These are phyloP conservation scores for Betta splendens DNA, from an alignment of 2,797 vertebrate genomes.

Conservation along the genomic window DNA sequence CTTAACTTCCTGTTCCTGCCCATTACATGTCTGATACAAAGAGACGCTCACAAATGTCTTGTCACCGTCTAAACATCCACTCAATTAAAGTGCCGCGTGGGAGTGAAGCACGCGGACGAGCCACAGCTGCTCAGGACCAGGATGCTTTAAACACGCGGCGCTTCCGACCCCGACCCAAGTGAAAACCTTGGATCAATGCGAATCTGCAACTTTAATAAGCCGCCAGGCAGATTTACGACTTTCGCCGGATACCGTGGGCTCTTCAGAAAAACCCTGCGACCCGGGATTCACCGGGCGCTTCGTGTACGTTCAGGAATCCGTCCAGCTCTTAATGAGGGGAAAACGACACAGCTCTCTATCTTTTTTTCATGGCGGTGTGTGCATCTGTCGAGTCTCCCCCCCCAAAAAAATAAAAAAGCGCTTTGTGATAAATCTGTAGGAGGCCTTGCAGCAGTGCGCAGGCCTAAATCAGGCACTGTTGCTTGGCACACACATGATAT, in stretches of 20 bases:
- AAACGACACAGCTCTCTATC: slow-evolving; percentile 53
- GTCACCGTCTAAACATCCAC: slow-evolving; percentile 40
- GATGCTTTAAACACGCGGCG: slow-evolving; percentile 28
- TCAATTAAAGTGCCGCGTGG: slow-evolving; percentile 47
- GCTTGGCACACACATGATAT: slow-evolving; percentile 60
- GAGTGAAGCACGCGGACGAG: too few relatives aligned
- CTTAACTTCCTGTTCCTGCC: background rate
- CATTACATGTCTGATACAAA: slow-evolving; percentile 16
- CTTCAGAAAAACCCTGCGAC: slow-evolving; percentile 36
- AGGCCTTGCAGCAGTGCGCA: slow-evolving; percentile 44
- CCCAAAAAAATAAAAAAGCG: slow-evolving; percentile 19
- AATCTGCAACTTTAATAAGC: slow-evolving; percentile 57
- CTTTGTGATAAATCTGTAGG: slow-evolving; percentile 56
- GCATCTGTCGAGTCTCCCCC: slow-evolving; percentile 42
- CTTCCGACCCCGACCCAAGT: slow-evolving; percentile 28
- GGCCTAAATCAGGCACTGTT: slow-evolving; percentile 52
- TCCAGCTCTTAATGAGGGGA: slow-evolving; percentile 59
- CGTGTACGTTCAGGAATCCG: slow-evolving; percentile 34
- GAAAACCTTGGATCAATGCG: slow-evolving; percentile 46
- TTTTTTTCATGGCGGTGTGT: slow-evolving; percentile 56
- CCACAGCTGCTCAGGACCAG: background rate
- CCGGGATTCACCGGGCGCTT: slow-evolving; percentile 19
- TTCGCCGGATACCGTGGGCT: slow-evolving; percentile 34
- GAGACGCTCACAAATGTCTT: slow-evolving; percentile 31
- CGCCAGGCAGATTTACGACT: slow-evolving; percentile 52